These are phyloP conservation scores for Apamea crenata DNA, from an alignment of 2,888 invertebrate species.

Conservation along the genomic window DNA sequence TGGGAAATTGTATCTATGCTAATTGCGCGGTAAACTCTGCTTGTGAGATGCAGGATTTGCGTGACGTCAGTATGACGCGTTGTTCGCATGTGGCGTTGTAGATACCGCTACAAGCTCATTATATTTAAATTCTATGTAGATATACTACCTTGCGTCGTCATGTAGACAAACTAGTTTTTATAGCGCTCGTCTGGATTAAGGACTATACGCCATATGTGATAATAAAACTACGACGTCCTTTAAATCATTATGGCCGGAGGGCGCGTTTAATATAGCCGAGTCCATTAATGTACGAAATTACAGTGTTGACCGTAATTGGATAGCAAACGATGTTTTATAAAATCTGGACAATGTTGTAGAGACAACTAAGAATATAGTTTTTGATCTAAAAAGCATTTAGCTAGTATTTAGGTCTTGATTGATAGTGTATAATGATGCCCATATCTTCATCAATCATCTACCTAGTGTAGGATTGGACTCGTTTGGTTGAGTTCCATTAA, in stretches of 20 bases:
- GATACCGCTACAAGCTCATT: too few species aligned
- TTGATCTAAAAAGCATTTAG: conserved; percentile 5
- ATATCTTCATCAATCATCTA: conserved; percentile 44
- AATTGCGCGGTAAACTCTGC: too few species aligned
- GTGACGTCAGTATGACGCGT: too few species aligned
- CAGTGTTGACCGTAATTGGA: conserved; percentile 9
- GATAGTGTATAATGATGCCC: conserved; percentile 28
- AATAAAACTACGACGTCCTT: conserved; percentile 39
- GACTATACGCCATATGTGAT: neutral
- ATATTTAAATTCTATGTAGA: neutral
- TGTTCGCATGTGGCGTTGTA: too few species aligned
- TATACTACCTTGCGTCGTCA: neutral
- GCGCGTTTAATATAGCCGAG: conserved; percentile 23
- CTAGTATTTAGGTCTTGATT: conserved; percentile 26
- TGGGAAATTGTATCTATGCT: too few species aligned
- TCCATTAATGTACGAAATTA: conserved; percentile 37
- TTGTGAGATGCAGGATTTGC: too few species aligned
- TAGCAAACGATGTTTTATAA: neutral
- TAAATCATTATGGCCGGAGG: conserved; percentile 26
- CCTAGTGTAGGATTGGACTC: conserved; percentile 18
- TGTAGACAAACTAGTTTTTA: neutral
- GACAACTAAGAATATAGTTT: neutral
- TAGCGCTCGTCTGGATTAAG: neutral
- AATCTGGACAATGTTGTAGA: neutral
- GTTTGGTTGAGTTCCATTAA: conserved; percentile 27